A percentile compares a stretch with the other conserved stretches of the same genome.
Evolutionary conservation across 2,888 invertebrate species (phyloP).

Genomic region (Teleiodes luculella): DNA sequence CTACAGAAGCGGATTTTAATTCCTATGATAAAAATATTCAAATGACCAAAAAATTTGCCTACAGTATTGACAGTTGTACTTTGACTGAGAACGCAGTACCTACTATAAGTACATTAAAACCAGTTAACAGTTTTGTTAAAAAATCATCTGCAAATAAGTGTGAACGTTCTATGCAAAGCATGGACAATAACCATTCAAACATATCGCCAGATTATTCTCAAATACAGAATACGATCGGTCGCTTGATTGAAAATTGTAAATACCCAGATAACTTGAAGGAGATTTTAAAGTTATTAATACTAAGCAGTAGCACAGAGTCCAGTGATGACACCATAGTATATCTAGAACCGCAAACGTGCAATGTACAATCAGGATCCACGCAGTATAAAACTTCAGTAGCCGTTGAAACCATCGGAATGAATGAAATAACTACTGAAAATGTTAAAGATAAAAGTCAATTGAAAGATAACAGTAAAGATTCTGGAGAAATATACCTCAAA

Average conservation of each 20-base stretch:
- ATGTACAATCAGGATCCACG: constrained; percentile 50
- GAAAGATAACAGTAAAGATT: constrained; percentile 20
- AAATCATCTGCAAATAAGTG: no score
- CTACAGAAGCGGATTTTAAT: constrained; percentile 42
- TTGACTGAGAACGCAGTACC: constrained; percentile 12
- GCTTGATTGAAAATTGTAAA: constrained; percentile 50
- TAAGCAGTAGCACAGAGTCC: constrained; percentile 35
- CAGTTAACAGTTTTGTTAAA: no score
- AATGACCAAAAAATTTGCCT: constrained; percentile 52
- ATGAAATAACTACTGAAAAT: background rate
- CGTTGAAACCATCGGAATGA: constrained; percentile 34
- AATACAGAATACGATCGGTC: constrained; percentile 55
- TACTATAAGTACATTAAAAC: no score
- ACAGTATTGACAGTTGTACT: constrained; percentile 38
- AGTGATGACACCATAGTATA: constrained; percentile 31
- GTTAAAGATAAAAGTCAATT: background rate
- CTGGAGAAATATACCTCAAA: constrained; percentile 49
- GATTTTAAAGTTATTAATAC: constrained; percentile 43
- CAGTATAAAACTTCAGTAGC: constrained; percentile 48
- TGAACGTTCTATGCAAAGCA: background rate
- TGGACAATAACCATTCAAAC: constrained; percentile 34
- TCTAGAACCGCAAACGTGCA: constrained; percentile 30
- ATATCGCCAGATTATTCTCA: constrained; percentile 48
- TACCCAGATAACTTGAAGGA: constrained; percentile 53
- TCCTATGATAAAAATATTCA: constrained; percentile 52